Evolutionary conservation across 2,888 invertebrate genomes (phyloP).

Genomic region (Meiosimyza platycephala): DNA sequence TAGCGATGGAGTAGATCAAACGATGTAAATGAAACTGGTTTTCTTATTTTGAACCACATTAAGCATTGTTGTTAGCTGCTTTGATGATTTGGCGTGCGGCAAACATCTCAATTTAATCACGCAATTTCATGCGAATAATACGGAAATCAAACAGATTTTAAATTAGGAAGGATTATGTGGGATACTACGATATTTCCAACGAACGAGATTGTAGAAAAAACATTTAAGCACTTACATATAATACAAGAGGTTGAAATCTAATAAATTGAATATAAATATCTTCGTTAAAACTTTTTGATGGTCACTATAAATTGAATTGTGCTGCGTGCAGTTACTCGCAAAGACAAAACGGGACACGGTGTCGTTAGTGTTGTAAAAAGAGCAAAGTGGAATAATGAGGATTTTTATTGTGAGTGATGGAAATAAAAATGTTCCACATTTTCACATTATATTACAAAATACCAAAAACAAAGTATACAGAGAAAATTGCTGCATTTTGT

Average conservation of each 20-base stretch:
- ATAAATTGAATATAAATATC: conserved; percentile 51
- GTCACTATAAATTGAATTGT: conserved; percentile 51
- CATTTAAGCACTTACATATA: no score
- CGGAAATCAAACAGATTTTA: conserved; percentile 20
- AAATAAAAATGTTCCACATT: not conserved
- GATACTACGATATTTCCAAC: not conserved
- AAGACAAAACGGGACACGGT: not conserved
- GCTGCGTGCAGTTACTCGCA: conserved; percentile 1
- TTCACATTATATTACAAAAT: no score
- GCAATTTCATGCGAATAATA: conserved; percentile 8
- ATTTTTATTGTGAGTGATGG: conserved; percentile 52
- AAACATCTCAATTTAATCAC: not conserved
- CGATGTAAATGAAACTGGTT: not conserved
- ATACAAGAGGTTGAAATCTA: not conserved
- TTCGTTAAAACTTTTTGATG: conserved; percentile 48
- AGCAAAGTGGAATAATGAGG: conserved; percentile 45
- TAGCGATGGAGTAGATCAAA: no score
- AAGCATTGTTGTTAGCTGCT: not conserved
- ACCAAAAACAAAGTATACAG: no score
- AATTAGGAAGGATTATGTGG: conserved; percentile 3
- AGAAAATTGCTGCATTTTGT: no score
- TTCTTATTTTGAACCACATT: conserved; percentile 5
- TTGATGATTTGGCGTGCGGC: no score
- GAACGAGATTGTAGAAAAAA: not conserved
- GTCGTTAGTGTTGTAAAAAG: not conserved